Base-by-base conservation (phyloP, 92 coral and sea anemone genomes). In the Chrysogorgia sp. region DNA sequence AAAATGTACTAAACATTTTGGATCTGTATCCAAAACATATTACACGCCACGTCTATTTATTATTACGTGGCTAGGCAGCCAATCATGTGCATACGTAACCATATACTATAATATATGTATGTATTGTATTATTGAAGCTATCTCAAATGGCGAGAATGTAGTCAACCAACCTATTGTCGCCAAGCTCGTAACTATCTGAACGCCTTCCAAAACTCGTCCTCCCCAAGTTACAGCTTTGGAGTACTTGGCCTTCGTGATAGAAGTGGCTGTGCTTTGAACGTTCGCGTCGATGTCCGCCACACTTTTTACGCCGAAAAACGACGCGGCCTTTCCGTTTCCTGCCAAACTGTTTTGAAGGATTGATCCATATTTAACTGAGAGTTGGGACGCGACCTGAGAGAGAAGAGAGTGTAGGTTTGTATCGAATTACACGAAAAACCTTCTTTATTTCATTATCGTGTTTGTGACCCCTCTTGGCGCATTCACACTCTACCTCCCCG, bases 211-310 rank as follows among this genome's bases (percentile, higher is more conserved):
- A 52, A 52, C 59, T 3, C 26, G 21, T 3, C 21, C 59, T 52
- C 9, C 7, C 59, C 59, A 52, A 3, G 59, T 52, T 52, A 23
- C 21, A 5, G 59, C 17, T 52, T 52, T 52, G 17, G 59, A 52
- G 26, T 17, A 52, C 26, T 23, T 52, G 22, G 59, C 59, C 17
- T 17, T 6, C 17, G 9, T 52, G 17, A 52, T 52, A 23, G 59
- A 6, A 5, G 3, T 20, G 17, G 59, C 59, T 23, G 59, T 52
- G 6, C 17, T 7, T 17, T 17, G 3, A 4, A 52, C 26, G 20
- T 52, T 17, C 6, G 21, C 17, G 59, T 52, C 59, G 26, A 52
- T 52, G 59, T 52, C 59, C 26, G 59, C 59, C 17, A 52, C 59
- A 23, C 22, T 17, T 52, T 52, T 52, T 6, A 52, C 26, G 17